Evolutionary conservation across 2,888 invertebrate species (phyloP).

Genomic region (Penaeus monodon): DNA sequence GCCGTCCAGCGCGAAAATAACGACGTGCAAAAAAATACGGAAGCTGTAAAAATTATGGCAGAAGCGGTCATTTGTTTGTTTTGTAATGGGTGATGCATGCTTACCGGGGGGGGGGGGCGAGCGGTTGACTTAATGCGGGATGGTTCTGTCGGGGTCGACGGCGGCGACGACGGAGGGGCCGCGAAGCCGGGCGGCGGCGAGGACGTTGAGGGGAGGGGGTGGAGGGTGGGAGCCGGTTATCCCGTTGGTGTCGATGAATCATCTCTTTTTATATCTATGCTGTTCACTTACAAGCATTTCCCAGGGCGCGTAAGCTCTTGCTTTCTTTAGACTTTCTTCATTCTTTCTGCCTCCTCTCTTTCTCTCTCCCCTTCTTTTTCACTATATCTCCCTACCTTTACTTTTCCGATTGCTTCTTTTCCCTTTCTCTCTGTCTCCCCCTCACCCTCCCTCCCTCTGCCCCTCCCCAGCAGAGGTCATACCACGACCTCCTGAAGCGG

Average conservation of each 20-base stretch:
- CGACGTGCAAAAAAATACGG: constrained; percentile 16
- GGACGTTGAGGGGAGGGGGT: too few relatives aligned
- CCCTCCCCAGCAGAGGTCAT: neutral
- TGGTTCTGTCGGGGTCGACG: too few relatives aligned
- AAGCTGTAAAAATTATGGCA: constrained; percentile 23
- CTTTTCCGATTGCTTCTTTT: too few relatives aligned
- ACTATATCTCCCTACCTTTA: too few relatives aligned
- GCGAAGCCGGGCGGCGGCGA: too few relatives aligned
- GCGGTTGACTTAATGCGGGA: neutral
- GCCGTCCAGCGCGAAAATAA: constrained; percentile 31
- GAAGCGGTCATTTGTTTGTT: too few relatives aligned
- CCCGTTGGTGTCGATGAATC: too few relatives aligned
- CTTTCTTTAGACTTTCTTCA: neutral
- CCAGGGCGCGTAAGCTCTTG: neutral
- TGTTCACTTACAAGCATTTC: too few relatives aligned
- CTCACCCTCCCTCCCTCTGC: neutral
- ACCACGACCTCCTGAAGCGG: too few relatives aligned
- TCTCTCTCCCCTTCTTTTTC: neutral
- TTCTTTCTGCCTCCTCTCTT: neutral
- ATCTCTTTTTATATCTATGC: too few relatives aligned
- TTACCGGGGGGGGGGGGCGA: neutral
- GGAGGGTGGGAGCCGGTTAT: too few relatives aligned
- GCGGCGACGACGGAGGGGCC: too few relatives aligned
- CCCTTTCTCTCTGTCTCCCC: neutral
- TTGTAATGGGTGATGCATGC: neutral